Evolutionary conservation across 2,888 invertebrate species (phyloP), one percentile per base, ranked within the genome.

Genomic region (Orgyia antiqua): DNA sequence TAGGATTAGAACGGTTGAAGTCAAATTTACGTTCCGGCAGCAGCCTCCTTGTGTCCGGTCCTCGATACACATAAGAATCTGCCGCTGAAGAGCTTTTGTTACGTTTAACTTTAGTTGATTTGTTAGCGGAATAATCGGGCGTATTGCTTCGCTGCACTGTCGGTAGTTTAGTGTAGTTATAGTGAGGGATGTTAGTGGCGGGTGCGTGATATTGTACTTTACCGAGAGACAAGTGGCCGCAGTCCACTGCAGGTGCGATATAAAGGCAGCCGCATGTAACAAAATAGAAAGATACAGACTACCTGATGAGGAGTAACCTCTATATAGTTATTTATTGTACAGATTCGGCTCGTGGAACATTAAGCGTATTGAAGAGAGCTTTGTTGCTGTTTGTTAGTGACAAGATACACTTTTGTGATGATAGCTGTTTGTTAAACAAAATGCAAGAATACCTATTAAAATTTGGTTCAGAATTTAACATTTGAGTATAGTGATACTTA

Each of bases 151-250:
- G 67, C 52, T 68, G 74, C 39, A 59, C 66, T 53, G 57, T 58
- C 59, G 71, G 65, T 48, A 73, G 58, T 70, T 76, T 79, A 60
- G 77, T 73, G 68, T 68, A 69, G 68, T 75, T 78, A 72, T 68
- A 75, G 63, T 75, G 75, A 58, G 72, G 66, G 57, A 69, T 70
- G 84, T 87, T 87, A 87, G 87, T 82, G 58, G 80, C 78, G 77
- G 78, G 82, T 79, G 89, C 89, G 87, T 89, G 90, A 88, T 89
- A 89, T 86, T 88, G 90, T 89, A 90, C 90, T 80, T 90, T 90
- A 89, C 90, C 90, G 74, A 89, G 82, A 78, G 89, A 88, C 72
- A 90, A 87, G 80, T 83, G 87, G 70, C 77, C 87, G 82, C 88
- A 88, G 78, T 90, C 90, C 88, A 87, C 90, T 90, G 89, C 86